Base-by-base conservation (phyloP, 1,140 invertebrate genomes). In the Drosophila ficusphila region DNA sequence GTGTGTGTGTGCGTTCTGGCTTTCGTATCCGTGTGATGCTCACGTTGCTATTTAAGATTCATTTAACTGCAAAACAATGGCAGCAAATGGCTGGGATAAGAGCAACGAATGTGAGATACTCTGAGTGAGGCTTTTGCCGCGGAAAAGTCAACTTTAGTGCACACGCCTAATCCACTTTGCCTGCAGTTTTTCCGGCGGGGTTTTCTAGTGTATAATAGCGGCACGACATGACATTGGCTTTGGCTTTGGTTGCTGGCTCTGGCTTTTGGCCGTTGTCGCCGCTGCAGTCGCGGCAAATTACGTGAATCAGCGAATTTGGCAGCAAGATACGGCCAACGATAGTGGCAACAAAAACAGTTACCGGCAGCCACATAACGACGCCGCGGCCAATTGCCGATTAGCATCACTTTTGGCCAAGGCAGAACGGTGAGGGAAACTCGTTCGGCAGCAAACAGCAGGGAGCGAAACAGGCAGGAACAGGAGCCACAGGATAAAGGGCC, bases 371-470 rank as follows among this genome's bases (percentile, higher is more conserved):
- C 77, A 81, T 79, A 79, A 65, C 60, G 65, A 46, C 38, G 81
- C 49, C 70, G 70, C 62, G 72, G 79, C 79, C 79, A 83, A 85
- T 79, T 83, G 79, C 73, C 82, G 77, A 85, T 85, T 85, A 81
- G 81, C 76, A 53, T 70, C 72, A 73, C 52, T 75, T 67, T 62
- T 62, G 46, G 25, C 41, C 34, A 49, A 49, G 57, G 51, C 54
- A 48, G 23, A 47, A 51, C 36, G 46, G 64, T 29, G 23, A 67
- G 75, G 52, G 25, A 52, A 23, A 54, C 18, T 21, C 14, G 56
- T 60, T 56, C n/a, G n/a, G n/a, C n/a, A 56, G 48, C 38, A 34
- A 44, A 44, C 56, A 62, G 56, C 38, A 27, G 56, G 27, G 27
- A 29, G 34, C 23, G 25, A 14, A 18, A 9, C n/a, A n/a, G 18